A percentile compares a stretch with the other conserved stretches of the same genome.
These are phyloP conservation scores for Agrilus mali DNA, from an alignment of 2,888 invertebrate genomes.

Conservation along the genomic window DNA sequence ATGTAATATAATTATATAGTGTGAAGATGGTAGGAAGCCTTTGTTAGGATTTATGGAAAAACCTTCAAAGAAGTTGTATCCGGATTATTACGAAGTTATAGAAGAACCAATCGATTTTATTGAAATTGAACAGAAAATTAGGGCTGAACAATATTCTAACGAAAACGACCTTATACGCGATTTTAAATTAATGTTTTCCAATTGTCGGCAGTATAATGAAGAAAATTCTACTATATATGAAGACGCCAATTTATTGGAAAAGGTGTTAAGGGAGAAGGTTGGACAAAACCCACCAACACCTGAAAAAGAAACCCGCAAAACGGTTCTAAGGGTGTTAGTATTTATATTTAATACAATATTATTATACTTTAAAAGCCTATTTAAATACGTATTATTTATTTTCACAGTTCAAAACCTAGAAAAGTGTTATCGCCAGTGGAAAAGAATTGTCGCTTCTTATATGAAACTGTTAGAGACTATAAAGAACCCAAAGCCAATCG, in stretches of 20 bases:
- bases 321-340: conserved; percentile 30
- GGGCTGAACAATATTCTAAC: conserved; percentile 66
- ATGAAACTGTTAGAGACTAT: conserved; percentile 81
- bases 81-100: conserved; percentile 92
- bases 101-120: conserved; percentile 90
- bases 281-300: conserved; percentile 43
- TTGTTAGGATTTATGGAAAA: conserved; percentile 92
- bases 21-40: conserved; percentile 69
- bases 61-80: conserved; percentile 87
- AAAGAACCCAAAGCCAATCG: conserved; percentile 71
- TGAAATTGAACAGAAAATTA: conserved; percentile 84
- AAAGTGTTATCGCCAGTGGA: conserved; percentile 48
- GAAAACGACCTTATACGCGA: conserved; percentile 81
- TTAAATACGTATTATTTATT: conserved; percentile 5
- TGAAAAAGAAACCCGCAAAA: conserved; percentile 32
- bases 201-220: conserved; percentile 95
- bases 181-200: conserved; percentile 88
- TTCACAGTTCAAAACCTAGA: conserved; percentile 29
- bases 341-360: conserved; percentile 2
- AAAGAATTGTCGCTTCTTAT: conserved; percentile 73
- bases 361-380: conserved; percentile 3
- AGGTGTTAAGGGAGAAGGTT: conserved; percentile 69
- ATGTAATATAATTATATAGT: conserved; percentile 32
- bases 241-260: conserved; percentile 82
- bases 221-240: conserved; percentile 91